Conservation (phyloP, 2,113 vertebrate species). For the Ia io region DNA sequence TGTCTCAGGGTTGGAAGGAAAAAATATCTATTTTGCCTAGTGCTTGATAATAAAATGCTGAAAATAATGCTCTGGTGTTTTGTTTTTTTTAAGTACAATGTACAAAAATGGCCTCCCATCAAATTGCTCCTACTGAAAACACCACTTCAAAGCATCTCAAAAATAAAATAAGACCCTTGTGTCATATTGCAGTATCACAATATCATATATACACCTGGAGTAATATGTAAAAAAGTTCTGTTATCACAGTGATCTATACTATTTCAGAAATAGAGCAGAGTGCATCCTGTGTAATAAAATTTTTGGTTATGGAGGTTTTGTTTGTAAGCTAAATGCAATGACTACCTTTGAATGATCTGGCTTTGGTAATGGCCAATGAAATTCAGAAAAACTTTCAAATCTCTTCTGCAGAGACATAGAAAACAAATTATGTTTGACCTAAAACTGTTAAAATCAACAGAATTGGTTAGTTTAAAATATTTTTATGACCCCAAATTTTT, state of each 20-base stretch:
- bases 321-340: neutral
- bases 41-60: neutral
- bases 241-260: neutral
- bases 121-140: neutral
- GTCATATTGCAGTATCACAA: slow-evolving; percentile 16
- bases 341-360: neutral
- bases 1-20: neutral
- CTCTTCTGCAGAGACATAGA: neutral
- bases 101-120: neutral
- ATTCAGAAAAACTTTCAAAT: neutral
- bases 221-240: neutral
- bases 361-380: neutral
- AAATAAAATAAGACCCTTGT: neutral
- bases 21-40: neutral
- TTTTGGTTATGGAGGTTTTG: neutral
- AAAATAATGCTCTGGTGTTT: neutral
- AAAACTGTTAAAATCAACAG: slow-evolving; percentile 13
- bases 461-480: neutral
- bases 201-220: neutral
- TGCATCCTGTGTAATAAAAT: neutral
- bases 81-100: neutral
- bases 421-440: neutral
- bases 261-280: neutral
- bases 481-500: neutral
- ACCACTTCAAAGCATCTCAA: neutral